These are phyloP conservation scores for Drosophila longiperda DNA, from an alignment of 2,888 invertebrate species.

Conservation along the genomic window DNA sequence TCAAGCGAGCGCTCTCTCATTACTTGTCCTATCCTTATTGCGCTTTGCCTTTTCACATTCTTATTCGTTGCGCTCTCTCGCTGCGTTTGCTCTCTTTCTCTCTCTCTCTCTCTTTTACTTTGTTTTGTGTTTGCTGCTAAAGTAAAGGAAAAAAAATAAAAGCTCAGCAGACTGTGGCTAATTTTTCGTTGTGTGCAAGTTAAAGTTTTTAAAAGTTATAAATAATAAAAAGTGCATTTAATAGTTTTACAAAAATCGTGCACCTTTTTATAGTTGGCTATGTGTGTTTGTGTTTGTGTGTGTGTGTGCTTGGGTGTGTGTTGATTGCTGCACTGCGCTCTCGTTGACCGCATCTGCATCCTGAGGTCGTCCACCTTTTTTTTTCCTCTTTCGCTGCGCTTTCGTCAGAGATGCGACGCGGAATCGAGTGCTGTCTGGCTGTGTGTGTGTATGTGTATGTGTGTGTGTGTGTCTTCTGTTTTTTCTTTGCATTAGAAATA, in stretches of 20 bases:
- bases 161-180: constrained; percentile 59
- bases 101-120: constrained; percentile 16
- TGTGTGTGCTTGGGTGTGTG: constrained; percentile 8
- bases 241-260: constrained; percentile 15
- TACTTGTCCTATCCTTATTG: constrained; percentile 7
- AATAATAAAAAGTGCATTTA: constrained; percentile 19
- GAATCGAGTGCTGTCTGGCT: not conserved
- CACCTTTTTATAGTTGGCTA: not conserved
- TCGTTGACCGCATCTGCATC: constrained; percentile 45
- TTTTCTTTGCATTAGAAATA: constrained; percentile 16
- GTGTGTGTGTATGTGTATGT: not conserved
- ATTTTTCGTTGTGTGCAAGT: constrained; percentile 33
- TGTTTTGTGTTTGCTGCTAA: constrained; percentile 41
- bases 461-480: constrained; percentile 3
- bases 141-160: constrained; percentile 21
- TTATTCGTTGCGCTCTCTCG: constrained; percentile 7
- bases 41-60: not conserved
- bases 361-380: constrained; percentile 71
- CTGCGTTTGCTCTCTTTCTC: constrained; percentile 5
- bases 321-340: constrained; percentile 17
- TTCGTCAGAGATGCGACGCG: constrained; percentile 50
- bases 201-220: constrained; percentile 18
- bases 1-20: not conserved
- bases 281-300: constrained; percentile 12
- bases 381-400: constrained; percentile 47